Evolutionary conservation across 2,797 vertebrate genomes (phyloP).

Genomic region (Ammospiza maritima): DNA sequence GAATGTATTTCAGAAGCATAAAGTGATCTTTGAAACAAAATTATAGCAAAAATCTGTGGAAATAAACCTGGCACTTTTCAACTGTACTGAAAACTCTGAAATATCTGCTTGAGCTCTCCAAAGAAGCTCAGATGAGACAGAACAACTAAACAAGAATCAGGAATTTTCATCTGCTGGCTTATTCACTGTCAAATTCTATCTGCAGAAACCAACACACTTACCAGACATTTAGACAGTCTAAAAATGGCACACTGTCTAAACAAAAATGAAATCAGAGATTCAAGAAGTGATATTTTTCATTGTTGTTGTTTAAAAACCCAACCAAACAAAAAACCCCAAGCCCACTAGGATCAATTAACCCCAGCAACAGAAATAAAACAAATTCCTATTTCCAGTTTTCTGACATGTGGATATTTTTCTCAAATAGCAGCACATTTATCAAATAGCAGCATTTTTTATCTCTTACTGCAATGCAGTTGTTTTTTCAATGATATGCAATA

Average conservation of each 20-base stretch:
- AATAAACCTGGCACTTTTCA: not conserved
- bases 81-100: not conserved
- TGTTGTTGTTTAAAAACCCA: not conserved
- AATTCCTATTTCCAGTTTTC: not conserved
- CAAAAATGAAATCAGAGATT: not conserved
- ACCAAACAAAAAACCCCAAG: not conserved
- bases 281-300: not conserved
- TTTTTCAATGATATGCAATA: not conserved
- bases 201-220: not conserved
- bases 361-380: not conserved
- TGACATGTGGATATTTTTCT: not conserved
- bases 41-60: not conserved
- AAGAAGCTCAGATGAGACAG: not conserved
- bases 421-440: not conserved
- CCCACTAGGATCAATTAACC: not conserved
- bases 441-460: not conserved
- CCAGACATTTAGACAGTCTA: not conserved
- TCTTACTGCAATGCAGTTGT: not conserved
- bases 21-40: not conserved
- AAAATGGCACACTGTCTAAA: accelerated
- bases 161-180: not conserved
- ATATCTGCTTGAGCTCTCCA: not conserved
- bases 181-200: not conserved
- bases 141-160: not conserved
- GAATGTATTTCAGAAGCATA: not conserved